Evolutionary conservation across 2,888 invertebrate genomes (phyloP).

Genomic region (Crioceris asparagi): DNA sequence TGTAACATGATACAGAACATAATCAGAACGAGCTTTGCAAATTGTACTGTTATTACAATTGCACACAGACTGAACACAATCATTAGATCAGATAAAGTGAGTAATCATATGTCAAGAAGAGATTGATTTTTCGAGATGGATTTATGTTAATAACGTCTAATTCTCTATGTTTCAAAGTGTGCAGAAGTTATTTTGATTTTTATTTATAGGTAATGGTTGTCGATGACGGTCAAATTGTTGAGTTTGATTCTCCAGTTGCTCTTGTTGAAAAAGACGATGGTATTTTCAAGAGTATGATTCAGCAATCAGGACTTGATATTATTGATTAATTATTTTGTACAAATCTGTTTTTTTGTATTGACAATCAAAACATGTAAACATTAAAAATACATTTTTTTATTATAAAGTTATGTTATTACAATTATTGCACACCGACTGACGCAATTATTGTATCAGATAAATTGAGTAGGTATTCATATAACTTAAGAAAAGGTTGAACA

Average conservation of each 20-base stretch:
- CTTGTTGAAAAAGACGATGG: slow-evolving; percentile 40
- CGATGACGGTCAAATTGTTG: slow-evolving; percentile 62
- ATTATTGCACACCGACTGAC: slow-evolving; percentile 74
- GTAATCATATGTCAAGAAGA: no score
- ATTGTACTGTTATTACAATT: slow-evolving; percentile 72
- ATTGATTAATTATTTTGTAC: no score
- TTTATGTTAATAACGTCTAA: no score
- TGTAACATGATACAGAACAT: slow-evolving; percentile 69
- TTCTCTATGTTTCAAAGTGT: no score
- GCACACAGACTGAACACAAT: slow-evolving; percentile 76
- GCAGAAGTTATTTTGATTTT: no score
- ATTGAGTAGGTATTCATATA: no score
- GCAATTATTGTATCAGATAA: slow-evolving; percentile 80
- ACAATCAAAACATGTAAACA: no score
- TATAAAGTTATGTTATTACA: slow-evolving; percentile 66
- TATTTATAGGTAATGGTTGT: no score
- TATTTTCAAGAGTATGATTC: slow-evolving; percentile 42
- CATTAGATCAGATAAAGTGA: slow-evolving; percentile 74
- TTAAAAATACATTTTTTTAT: no score
- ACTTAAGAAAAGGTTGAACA: no score
- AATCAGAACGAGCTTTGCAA: slow-evolving; percentile 59
- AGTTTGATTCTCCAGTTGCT: slow-evolving; percentile 62
- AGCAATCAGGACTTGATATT: slow-evolving; percentile 67
- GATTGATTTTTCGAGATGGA: no score
- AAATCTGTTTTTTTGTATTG: no score